These are phyloP conservation scores for Salvator merianae DNA, from an alignment of 2,113 vertebrate species.

Conservation along the genomic window DNA sequence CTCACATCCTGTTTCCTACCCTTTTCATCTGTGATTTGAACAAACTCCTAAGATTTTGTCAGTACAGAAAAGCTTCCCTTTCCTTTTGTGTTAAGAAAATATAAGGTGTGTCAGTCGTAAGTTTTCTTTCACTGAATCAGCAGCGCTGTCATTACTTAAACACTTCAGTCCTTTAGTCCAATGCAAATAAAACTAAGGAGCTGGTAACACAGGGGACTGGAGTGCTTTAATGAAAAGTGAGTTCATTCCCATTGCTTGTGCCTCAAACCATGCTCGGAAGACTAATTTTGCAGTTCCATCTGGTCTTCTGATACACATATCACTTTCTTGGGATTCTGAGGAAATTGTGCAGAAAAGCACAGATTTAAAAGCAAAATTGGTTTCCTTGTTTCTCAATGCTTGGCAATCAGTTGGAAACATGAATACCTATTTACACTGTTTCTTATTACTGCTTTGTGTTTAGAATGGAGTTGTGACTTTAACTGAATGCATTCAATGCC, in stretches of 20 bases:
- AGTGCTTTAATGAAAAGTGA: conserved; percentile 25
- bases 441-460: conserved; percentile 37
- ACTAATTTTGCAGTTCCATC: conserved; percentile 49
- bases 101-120: neutral
- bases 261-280: conserved; percentile 23
- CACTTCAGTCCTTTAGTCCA: conserved; percentile 24
- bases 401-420: conserved; percentile 34
- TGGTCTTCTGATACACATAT: conserved; percentile 47
- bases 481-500: neutral
- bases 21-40: neutral
- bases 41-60: neutral
- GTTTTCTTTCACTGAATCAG: conserved; percentile 13
- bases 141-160: conserved; percentile 9
- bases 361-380: conserved; percentile 37
- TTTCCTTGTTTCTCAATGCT: conserved; percentile 26
- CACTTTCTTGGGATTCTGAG: conserved; percentile 48
- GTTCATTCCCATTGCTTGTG: conserved; percentile 27
- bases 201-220: neutral
- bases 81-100: neutral
- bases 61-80: neutral
- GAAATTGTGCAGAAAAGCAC: conserved; percentile 53
- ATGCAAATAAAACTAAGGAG: conserved; percentile 35
- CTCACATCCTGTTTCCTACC: neutral
- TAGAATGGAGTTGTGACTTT: conserved; percentile 8
- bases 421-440: neutral